Percentiles rank a stretch among this genome's conserved stretches.
Conservation (phyloP, 2,113 vertebrate species). For the Mirza zaza region DNA sequence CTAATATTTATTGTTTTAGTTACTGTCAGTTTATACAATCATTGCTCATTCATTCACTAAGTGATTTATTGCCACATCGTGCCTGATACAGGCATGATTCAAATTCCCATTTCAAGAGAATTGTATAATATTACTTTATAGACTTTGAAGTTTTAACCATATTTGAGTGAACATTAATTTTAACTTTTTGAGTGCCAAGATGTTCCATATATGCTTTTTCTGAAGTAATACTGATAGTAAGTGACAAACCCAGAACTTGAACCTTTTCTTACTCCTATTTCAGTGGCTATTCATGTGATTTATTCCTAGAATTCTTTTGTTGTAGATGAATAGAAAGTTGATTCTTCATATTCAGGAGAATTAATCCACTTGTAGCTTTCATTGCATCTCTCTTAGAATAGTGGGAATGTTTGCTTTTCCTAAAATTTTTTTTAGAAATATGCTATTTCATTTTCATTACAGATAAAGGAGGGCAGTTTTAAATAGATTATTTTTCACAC, state of each 20-base stretch:
- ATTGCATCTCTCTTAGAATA: neutral
- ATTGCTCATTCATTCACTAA: constrained; percentile 19
- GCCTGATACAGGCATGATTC: neutral
- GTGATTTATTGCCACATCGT: neutral
- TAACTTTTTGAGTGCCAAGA: constrained; percentile 34
- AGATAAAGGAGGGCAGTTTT: constrained; percentile 45
- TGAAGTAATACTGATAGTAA: neutral
- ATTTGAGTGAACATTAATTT: constrained; percentile 8
- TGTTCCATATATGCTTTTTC: neutral
- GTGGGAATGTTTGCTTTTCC: neutral
- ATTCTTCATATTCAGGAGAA: constrained; percentile 33
- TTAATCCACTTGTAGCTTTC: constrained; percentile 1
- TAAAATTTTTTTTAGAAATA: neutral
- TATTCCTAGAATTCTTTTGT: neutral
- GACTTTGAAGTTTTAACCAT: constrained; percentile 11
- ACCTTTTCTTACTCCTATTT: neutral
- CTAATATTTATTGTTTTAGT: neutral
- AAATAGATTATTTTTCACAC: constrained; percentile 21
- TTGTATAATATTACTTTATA: neutral
- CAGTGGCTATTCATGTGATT: neutral
- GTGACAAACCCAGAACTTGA: neutral
- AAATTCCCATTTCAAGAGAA: neutral
- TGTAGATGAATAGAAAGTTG: constrained; percentile 42
- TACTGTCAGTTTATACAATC: neutral
- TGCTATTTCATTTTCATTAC: neutral